A percentile compares a stretch with the other conserved stretches of the same genome.
Evolutionary conservation across 2,888 invertebrate genomes (phyloP).

Genomic region (Poecilobothrus nobilitatus): DNA sequence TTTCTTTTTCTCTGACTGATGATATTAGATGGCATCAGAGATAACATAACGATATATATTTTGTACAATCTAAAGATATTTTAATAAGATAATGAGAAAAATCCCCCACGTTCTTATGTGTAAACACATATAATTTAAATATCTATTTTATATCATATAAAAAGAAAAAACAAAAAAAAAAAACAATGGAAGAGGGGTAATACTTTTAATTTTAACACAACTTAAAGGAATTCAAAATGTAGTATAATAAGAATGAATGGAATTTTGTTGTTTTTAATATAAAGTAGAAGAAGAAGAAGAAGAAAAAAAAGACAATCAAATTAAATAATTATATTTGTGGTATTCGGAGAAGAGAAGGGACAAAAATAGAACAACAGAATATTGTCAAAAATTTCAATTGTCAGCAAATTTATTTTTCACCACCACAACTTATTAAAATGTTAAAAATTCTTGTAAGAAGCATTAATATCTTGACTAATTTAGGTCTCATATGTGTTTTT

Average conservation of each 20-base stretch:
- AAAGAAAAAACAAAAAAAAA: too few relatives aligned
- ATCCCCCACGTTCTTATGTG: background rate
- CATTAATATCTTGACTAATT: background rate
- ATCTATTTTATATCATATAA: too few relatives aligned
- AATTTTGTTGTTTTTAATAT: too few relatives aligned
- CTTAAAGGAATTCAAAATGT: too few relatives aligned
- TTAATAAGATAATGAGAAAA: background rate
- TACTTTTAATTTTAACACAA: too few relatives aligned
- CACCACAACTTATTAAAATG: background rate
- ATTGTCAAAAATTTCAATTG: background rate
- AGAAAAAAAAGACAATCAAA: background rate
- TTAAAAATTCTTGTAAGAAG: background rate
- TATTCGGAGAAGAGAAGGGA: background rate
- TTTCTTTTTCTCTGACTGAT: too few relatives aligned
- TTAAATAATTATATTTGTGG: background rate
- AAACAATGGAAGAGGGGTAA: background rate
- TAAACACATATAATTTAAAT: background rate
- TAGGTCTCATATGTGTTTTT: background rate
- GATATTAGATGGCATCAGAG: background rate
- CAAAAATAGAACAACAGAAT: background rate
- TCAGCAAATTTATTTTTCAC: background rate
- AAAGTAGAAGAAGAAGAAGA: too few relatives aligned
- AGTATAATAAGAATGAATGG: too few relatives aligned
- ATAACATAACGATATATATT: background rate
- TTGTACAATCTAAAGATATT: background rate